These are phyloP conservation scores for Phoenoteleia sp. DNA, from an alignment of 2,888 invertebrate species.

Conservation along the genomic window DNA sequence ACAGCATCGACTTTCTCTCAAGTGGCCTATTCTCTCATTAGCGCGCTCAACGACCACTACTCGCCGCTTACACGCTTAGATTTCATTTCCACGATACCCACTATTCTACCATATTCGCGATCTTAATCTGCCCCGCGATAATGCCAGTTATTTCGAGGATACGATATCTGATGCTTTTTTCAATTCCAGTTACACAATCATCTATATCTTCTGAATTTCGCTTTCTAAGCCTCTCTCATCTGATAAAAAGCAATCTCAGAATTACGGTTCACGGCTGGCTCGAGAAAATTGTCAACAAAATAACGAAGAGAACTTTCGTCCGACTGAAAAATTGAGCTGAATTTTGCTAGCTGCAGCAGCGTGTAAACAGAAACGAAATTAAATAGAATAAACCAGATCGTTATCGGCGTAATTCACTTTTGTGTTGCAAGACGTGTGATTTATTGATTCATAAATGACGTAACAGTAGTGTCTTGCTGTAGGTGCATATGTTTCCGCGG, in stretches of 20 bases:
- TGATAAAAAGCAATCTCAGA: constrained; percentile 14
- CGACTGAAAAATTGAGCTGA: too few relatives aligned
- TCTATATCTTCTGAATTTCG: constrained; percentile 33
- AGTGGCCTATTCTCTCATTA: constrained; percentile 65
- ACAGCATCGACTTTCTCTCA: constrained; percentile 54
- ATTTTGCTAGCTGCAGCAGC: too few relatives aligned
- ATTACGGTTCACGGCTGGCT: background rate
- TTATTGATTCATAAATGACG: constrained; percentile 61
- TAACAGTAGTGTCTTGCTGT: constrained; percentile 44
- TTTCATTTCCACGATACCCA: constrained; percentile 50
- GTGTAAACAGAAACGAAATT: too few relatives aligned
- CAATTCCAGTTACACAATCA: constrained; percentile 35
- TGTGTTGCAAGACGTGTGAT: constrained; percentile 48
- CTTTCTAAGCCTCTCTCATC: constrained; percentile 41
- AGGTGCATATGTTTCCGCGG: constrained; percentile 55
- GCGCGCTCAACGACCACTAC: constrained; percentile 15
- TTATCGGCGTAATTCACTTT: constrained; percentile 32
- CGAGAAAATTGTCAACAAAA: constrained; percentile 23
- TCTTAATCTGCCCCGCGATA: constrained; percentile 27
- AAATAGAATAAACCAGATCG: constrained; percentile 13
- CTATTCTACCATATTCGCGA: constrained; percentile 37
- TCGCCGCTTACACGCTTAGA: constrained; percentile 20
- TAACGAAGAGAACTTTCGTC: too few relatives aligned
- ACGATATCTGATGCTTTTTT: constrained; percentile 33
- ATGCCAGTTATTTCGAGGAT: constrained; percentile 22